phyloP scores from a whole-genome alignment of 2,797 vertebrate species.

The Pangasius mekongensis region DNA sequence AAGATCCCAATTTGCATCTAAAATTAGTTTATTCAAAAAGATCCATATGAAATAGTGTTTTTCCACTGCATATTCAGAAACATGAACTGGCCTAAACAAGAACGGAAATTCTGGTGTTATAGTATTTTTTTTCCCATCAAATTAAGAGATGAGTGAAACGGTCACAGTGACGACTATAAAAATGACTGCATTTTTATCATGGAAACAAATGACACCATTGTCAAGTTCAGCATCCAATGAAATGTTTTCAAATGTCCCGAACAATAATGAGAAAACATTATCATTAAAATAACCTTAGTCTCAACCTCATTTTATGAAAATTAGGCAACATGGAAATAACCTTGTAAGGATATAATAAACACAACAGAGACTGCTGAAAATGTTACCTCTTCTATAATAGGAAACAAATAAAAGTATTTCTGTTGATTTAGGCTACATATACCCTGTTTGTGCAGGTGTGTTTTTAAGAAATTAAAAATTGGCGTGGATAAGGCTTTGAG shows the following conservation, averaged over 20 bases:
- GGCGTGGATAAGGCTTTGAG: neutral
- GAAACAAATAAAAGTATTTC: neutral
- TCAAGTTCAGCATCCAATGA: neutral
- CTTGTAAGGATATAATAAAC: neutral
- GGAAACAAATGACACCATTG: neutral
- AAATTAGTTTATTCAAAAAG: slow-evolving; percentile 6
- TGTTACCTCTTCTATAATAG: neutral
- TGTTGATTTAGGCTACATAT: neutral
- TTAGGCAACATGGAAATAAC: neutral
- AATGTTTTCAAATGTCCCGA: neutral
- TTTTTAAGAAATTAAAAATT: neutral
- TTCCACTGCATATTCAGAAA: slow-evolving; percentile 4
- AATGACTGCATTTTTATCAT: neutral
- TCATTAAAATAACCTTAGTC: neutral
- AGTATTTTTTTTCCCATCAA: neutral
- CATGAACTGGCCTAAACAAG: neutral
- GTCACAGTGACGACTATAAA: neutral
- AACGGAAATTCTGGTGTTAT: neutral
- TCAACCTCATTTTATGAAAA: neutral
- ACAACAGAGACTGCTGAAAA: neutral
- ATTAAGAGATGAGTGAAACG: neutral
- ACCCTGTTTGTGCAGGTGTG: neutral
- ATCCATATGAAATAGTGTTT: slow-evolving; percentile 16
- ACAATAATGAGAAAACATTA: neutral
- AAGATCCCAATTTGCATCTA: neutral